A percentile compares a stretch with the other conserved stretches of the same genome.
Evolutionary conservation across 2,888 invertebrate genomes (phyloP).

Genomic region (Hedychridium roseum): DNA sequence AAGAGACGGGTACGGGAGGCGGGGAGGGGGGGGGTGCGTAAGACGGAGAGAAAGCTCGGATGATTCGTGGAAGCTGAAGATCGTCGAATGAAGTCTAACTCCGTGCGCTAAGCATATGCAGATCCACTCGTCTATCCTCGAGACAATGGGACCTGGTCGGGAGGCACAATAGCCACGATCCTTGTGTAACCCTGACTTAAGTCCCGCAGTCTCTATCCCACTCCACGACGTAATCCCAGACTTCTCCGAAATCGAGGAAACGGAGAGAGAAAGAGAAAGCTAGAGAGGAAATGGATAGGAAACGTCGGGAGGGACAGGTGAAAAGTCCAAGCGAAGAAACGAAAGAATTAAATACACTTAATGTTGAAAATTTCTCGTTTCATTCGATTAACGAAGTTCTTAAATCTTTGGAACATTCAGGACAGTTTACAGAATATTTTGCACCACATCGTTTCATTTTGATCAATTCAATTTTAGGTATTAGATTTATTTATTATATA

Average conservation of each 20-base stretch:
- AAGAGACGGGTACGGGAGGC: constrained; percentile 20
- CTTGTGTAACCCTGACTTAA: constrained; percentile 65
- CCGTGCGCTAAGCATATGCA: constrained; percentile 63
- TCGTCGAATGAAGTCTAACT: constrained; percentile 52
- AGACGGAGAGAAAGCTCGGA: constrained; percentile 33
- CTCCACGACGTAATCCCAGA: constrained; percentile 61
- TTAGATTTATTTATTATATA: too few relatives aligned
- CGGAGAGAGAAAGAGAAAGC: constrained; percentile 35
- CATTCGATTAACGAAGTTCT: too few relatives aligned
- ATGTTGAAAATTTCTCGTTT: too few relatives aligned
- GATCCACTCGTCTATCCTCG: constrained; percentile 63
- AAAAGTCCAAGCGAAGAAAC: constrained; percentile 25
- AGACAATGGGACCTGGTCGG: constrained; percentile 59
- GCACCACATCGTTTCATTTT: too few relatives aligned
- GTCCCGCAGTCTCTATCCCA: constrained; percentile 60
- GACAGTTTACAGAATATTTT: too few relatives aligned
- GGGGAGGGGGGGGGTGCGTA: constrained; percentile 6
- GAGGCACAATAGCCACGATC: constrained; percentile 62
- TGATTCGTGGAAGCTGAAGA: constrained; percentile 46
- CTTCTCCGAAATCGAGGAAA: constrained; percentile 54
- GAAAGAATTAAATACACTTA: too few relatives aligned
- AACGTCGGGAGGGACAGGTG: constrained; percentile 25
- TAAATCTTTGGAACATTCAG: too few relatives aligned
- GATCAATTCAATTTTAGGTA: too few relatives aligned
- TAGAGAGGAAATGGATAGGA: constrained; percentile 30